phyloP scores from a whole-genome alignment of 2,888 invertebrate genomes.

The Dyspetes luteomarginatus region DNA sequence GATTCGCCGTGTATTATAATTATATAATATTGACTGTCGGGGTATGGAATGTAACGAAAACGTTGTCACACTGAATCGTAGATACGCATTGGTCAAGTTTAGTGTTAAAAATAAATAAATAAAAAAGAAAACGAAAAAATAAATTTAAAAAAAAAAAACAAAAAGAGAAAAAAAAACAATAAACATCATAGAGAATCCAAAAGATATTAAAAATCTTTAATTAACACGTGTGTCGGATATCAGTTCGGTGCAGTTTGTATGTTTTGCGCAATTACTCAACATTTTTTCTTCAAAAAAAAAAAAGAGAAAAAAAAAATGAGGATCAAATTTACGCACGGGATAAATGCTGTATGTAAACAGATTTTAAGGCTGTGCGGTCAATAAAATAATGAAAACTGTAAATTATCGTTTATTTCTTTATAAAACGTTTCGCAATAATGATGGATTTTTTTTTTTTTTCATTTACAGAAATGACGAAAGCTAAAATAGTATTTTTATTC shows the following conservation, averaged over 20 bases:
- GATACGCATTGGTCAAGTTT: conserved; percentile 34
- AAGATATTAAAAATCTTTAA: conserved; percentile 37
- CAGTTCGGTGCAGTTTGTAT: conserved; percentile 62
- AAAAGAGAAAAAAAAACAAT: conserved; percentile 19
- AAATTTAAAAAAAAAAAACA: conserved; percentile 10
- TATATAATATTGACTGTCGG: conserved; percentile 72
- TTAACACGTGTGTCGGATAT: conserved; percentile 27
- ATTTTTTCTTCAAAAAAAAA: conserved; percentile 66
- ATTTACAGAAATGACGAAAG: background rate
- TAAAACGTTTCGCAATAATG: background rate
- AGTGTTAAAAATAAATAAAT: conserved; percentile 1
- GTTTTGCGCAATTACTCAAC: conserved; percentile 62
- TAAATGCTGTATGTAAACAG: conserved; percentile 76
- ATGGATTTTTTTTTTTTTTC: background rate
- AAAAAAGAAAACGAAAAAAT: conserved; percentile 20
- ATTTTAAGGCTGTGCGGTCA: conserved; percentile 82
- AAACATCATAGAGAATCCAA: too few relatives aligned
- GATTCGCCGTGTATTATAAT: conserved; percentile 73
- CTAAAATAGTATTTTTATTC: too few relatives aligned
- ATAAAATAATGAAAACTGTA: conserved; percentile 77
- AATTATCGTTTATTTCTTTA: conserved; percentile 38
- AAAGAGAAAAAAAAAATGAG: conserved; percentile 67
- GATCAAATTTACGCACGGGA: conserved; percentile 68
- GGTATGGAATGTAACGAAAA: conserved; percentile 71
- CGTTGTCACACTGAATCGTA: conserved; percentile 60